Percentiles rank a stretch among this genome's conserved stretches.
Evolutionary conservation across 2,113 vertebrate species (phyloP).

Genomic region (Sinocyclocheilus anshuiensis): DNA sequence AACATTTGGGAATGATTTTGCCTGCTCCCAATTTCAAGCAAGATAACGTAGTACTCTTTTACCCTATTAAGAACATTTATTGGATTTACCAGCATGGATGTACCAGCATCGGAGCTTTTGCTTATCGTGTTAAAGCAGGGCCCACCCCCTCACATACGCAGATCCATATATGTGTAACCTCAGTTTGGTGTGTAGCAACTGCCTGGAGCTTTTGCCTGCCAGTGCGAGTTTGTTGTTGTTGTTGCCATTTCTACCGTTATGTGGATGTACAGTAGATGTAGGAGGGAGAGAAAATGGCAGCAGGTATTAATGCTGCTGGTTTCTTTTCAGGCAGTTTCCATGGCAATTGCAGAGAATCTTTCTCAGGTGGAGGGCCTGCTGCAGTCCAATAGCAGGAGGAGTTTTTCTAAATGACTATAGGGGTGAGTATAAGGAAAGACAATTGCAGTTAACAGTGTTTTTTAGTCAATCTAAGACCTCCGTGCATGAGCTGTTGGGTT

Average conservation of each 20-base stretch:
- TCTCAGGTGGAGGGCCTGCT: conserved; percentile 41
- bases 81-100: conserved; percentile 36
- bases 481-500: background rate
- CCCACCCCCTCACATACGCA: conserved; percentile 21
- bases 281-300: conserved; percentile 45
- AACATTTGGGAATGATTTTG: conserved; percentile 45
- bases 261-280: conserved; percentile 9
- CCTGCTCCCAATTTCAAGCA: conserved; percentile 13
- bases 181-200: background rate
- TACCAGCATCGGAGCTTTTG: conserved; percentile 8
- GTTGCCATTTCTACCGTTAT: conserved; percentile 2
- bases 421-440: background rate
- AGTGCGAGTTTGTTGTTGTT: conserved; percentile 24
- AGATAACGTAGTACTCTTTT: background rate
- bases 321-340: conserved; percentile 54
- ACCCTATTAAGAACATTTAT: conserved; percentile 22
- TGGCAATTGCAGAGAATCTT: conserved; percentile 51
- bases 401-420: conserved; percentile 32
- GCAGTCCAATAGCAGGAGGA: conserved; percentile 7
- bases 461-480: background rate
- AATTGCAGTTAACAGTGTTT: background rate
- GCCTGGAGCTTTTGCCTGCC: conserved; percentile 12
- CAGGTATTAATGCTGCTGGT: conserved; percentile 47
- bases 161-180: background rate
- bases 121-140: conserved; percentile 21